phyloP scores from a whole-genome alignment of 1,140 invertebrate genomes.

The Drosophila novamexicana region DNA sequence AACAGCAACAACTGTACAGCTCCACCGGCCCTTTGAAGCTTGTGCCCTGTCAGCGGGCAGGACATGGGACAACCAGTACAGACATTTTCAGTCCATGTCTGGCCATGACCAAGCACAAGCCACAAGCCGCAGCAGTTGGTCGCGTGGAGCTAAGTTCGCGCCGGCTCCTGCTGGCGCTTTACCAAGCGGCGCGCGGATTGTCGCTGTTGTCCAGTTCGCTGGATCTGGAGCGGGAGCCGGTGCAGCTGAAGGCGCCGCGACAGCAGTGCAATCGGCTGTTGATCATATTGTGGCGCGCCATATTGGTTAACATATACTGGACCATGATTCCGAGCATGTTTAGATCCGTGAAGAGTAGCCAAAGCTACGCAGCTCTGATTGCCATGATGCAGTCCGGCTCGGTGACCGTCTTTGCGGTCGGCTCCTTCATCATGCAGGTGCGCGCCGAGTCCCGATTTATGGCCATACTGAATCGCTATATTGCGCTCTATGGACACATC shows the following conservation, averaged over 20 bases:
- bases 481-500: constrained; percentile 58
- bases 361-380: constrained; percentile 58
- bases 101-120: constrained; percentile 43
- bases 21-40: neutral
- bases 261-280: constrained; percentile 46
- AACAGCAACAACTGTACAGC: constrained; percentile 45
- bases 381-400: constrained; percentile 40
- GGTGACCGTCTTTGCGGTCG: constrained; percentile 51
- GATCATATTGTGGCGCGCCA: constrained; percentile 49
- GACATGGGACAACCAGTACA: constrained; percentile 14
- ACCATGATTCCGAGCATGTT: constrained; percentile 34
- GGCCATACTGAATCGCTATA: constrained; percentile 58
- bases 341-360: neutral
- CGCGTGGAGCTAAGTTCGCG: constrained; percentile 49
- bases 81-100: constrained; percentile 32
- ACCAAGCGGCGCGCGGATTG: constrained; percentile 45
- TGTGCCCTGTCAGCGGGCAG: constrained; percentile 17
- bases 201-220: constrained; percentile 51
- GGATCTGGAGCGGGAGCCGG: constrained; percentile 17
- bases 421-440: constrained; percentile 58
- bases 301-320: constrained; percentile 52
- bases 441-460: constrained; percentile 39
- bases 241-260: constrained; percentile 37
- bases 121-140: neutral
- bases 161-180: constrained; percentile 44